Percentiles rank a stretch among this genome's conserved stretches.
Evolutionary conservation across 2,888 invertebrate genomes (phyloP).

Genomic region (Unio delphinus): DNA sequence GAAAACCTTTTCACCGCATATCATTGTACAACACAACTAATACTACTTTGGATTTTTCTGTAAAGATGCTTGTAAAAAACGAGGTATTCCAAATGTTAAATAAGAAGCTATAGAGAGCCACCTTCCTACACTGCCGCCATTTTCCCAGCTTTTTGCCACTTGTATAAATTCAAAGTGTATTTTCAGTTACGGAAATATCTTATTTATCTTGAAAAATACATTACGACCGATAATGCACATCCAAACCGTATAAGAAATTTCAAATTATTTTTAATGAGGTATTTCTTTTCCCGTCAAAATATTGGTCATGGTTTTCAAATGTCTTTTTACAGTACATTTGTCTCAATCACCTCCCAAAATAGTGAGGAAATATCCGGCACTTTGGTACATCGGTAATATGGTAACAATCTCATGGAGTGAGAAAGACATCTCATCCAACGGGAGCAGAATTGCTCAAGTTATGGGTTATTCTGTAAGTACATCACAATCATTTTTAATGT

Average conservation of each 20-base stretch:
- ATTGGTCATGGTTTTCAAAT: background rate
- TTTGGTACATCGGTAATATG: constrained; percentile 37
- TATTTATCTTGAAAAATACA: too few species aligned
- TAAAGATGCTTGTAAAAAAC: too few species aligned
- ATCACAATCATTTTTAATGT: background rate
- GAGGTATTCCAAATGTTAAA: too few species aligned
- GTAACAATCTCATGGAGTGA: constrained; percentile 38
- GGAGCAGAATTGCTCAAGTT: constrained; percentile 9
- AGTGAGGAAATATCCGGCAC: constrained; percentile 26
- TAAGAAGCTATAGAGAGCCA: too few species aligned
- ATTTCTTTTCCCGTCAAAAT: background rate
- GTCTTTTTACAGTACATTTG: constrained; percentile 39
- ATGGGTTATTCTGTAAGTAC: constrained; percentile 32
- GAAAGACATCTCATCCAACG: constrained; percentile 15
- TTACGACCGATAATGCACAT: background rate
- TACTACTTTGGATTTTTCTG: too few species aligned
- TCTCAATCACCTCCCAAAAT: constrained; percentile 28
- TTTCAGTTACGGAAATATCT: too few species aligned
- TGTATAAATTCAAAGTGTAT: too few species aligned
- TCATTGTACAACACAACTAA: too few species aligned
- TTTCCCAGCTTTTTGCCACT: too few species aligned
- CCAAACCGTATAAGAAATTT: background rate
- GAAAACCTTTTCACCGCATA: too few species aligned
- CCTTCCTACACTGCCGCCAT: too few species aligned
- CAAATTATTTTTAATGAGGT: background rate